phyloP scores from a whole-genome alignment of 2,113 vertebrate species.

The Gila orcuttii region DNA sequence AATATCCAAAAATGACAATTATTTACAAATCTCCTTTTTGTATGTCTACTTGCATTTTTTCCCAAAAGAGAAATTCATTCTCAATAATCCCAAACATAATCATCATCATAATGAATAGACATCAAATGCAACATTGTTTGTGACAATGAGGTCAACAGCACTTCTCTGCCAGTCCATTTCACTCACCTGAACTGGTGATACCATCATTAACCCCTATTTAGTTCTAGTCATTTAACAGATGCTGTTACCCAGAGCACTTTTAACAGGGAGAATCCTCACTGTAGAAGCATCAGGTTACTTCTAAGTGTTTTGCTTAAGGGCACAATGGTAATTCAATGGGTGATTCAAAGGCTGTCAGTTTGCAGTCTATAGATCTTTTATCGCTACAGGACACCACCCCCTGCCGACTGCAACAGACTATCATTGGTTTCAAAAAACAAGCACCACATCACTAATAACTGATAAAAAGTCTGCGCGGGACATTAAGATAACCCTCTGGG shows the following conservation, averaged over 20 bases:
- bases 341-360: neutral
- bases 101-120: neutral
- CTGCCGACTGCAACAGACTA: neutral
- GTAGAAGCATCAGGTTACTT: neutral
- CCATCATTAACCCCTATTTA: neutral
- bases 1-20: neutral
- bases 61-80: neutral
- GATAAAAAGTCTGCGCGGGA: neutral
- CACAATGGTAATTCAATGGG: conserved; percentile 8
- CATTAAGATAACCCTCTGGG: neutral
- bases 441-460: neutral
- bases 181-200: neutral
- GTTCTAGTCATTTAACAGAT: neutral
- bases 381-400: neutral
- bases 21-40: neutral
- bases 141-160: neutral
- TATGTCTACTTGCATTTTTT: neutral
- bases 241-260: neutral
- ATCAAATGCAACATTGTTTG: neutral
- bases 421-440: neutral
- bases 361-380: neutral
- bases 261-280: conserved; percentile 2
- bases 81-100: neutral
- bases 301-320: neutral
- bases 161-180: neutral